phyloP scores from a whole-genome alignment of 2,113 vertebrate species.

The Gavialis gangeticus region DNA sequence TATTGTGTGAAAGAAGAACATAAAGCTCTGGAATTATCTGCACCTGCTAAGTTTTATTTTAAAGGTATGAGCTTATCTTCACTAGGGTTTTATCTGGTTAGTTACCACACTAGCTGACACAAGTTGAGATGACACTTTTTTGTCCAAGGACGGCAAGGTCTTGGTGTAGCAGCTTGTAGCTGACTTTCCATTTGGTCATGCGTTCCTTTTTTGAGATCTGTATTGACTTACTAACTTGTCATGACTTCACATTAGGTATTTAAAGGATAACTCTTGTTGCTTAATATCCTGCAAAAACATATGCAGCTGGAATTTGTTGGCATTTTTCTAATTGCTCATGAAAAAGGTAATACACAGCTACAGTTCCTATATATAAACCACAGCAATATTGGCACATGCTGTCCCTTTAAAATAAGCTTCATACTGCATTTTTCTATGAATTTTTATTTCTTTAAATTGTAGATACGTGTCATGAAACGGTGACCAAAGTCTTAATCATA shows the following conservation, averaged over 20 bases:
- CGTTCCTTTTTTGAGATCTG: not conserved
- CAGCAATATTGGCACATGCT: not conserved
- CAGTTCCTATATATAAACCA: not conserved
- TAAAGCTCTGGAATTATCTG: not conserved
- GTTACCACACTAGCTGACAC: not conserved
- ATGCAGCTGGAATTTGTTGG: not conserved
- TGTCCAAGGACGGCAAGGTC: not conserved
- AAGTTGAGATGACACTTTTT: not conserved
- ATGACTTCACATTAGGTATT: not conserved
- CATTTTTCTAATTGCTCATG: not conserved
- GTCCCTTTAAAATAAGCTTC: not conserved
- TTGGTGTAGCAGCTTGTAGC: not conserved
- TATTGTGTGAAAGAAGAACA: not conserved
- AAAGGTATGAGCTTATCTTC: not conserved
- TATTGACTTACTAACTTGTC: not conserved
- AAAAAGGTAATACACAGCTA: rapidly evolving
- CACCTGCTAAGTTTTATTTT: not conserved
- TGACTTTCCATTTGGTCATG: not conserved
- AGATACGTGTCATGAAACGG: too few species aligned
- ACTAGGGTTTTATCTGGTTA: not conserved
- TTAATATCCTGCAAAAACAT: not conserved
- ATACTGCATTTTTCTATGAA: too few species aligned
- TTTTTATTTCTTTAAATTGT: too few species aligned
- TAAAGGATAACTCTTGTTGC: not conserved
- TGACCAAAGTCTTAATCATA: too few species aligned